These are phyloP conservation scores for Poecile montanus DNA, from an alignment of 2,797 vertebrate species.

Conservation along the genomic window DNA sequence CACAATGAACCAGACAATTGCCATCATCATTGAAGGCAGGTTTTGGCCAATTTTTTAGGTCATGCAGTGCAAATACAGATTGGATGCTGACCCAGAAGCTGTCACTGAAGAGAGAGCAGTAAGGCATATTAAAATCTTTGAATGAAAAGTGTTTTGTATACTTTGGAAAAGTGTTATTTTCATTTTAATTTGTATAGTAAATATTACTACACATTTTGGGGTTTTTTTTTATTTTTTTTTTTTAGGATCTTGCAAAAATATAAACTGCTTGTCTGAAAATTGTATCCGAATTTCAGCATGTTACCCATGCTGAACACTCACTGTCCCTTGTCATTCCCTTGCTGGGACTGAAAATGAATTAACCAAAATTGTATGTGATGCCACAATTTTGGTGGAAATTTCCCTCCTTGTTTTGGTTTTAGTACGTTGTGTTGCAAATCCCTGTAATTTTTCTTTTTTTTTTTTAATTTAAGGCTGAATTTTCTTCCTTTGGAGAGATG, in stretches of 20 bases:
- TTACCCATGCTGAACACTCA: background rate
- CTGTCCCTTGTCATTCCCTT: background rate
- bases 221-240: background rate
- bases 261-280: background rate
- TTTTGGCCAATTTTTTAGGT: background rate
- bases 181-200: background rate
- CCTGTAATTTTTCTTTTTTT: background rate
- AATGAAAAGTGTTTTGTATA: background rate
- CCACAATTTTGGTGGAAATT: background rate
- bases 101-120: background rate
- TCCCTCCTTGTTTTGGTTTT: background rate
- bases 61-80: background rate
- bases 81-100: background rate
- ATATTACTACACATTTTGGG: background rate
- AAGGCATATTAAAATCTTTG: background rate
- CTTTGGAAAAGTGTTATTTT: background rate
- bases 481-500: background rate
- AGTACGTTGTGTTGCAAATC: background rate
- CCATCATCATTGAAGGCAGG: background rate
- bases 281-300: background rate
- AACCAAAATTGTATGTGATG: background rate
- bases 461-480: background rate
- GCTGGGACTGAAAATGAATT: background rate
- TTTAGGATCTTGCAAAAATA: background rate
- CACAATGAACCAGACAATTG: background rate